Evolutionary conservation across 2,888 invertebrate genomes (phyloP), one percentile per base, ranked within the genome.

Genomic region (Helobdella robusta): DNA sequence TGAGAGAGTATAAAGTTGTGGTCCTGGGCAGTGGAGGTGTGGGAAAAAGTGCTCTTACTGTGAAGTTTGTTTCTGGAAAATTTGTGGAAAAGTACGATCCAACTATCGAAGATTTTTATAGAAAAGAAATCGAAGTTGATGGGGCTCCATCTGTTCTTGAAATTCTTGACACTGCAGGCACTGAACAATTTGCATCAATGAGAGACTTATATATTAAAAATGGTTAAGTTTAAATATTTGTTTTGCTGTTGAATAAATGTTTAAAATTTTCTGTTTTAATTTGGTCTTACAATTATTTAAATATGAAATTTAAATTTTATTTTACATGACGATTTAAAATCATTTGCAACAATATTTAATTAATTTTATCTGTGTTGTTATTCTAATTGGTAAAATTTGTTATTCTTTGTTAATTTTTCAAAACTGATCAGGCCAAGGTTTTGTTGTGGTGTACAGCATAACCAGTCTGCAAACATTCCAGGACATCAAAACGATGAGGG

Each of bases 181-280:
- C 98, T 72, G 98, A 98, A 83, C 98, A 98, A 82, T 98, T 98
- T 82, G 97, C 97, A 72, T 94, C 94, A 74, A 98, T 98, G 97
- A 86, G 97, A 78, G 98, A 98, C 83, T 85, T 98, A 77, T 98
- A 98, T 82, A 98, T 98, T 78, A 97, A 97, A 83, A 98, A 98
- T 82, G 98, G 98, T 59, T 28, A 30, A 40, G 8, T n/a, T n/a
- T n/a, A n/a, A n/a, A n/a, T n/a, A n/a, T n/a, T n/a, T n/a, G n/a
- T n/a, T n/a, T n/a, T n/a, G n/a, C n/a, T n/a, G n/a, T n/a, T n/a
- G n/a, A n/a, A n/a, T n/a, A n/a, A n/a, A n/a, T n/a, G n/a, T n/a
- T n/a, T n/a, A n/a, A n/a, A n/a, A n/a, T n/a, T n/a, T n/a, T n/a
- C n/a, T n/a, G n/a, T n/a, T n/a, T n/a, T n/a, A n/a, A n/a, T n/a